Base-by-base conservation (phyloP, 2,888 invertebrate species). In the Rotaria socialis region DNA sequence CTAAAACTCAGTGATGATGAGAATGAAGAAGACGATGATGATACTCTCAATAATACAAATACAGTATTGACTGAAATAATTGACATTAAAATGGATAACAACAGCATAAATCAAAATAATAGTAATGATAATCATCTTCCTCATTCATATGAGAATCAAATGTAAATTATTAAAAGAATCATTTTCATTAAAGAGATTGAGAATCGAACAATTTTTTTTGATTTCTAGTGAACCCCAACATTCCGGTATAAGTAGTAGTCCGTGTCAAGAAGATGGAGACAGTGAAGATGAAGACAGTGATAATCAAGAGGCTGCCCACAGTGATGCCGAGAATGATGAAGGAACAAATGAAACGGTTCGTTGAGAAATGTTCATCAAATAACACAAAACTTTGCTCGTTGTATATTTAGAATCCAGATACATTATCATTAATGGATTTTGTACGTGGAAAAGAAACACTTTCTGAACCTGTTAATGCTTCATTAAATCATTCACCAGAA, bases 91-190 rank as follows among this genome's bases (percentile, higher is more conserved):
- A 16, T 35, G 35, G 47, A 47, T n/a, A 80, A 80, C 47, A 80
- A 80, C 43, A n/a, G 47, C 47, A n/a, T 47, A 47, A 47, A 80
- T 80, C 80, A 80, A 80, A 80, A 80, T 47, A 47, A 80, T 80
- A 43, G 80, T 80, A 80, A 80, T 80, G 80, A 80, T 47, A 47
- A 80, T 80, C 24, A 80, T 47, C 41, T 47, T 80, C 35, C 24
- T 80, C 43, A 80, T 80, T 47, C 80, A 47, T 14, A 80, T 80
- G 80, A 80, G 80, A 80, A 80, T 47, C 47, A 80, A 47, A 80
- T 47, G 47, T 43, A 80, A 47, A 11, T 14, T 8, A 43, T 22
- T 50, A 50, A 5, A 50, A 50, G 14, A 50, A 43, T 5, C 22
- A 22, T 52, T 52, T 52, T 52, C 4, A 52, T 52, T 52, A 4